Percentiles rank a stretch among this genome's conserved stretches.
Evolutionary conservation across 2,113 vertebrate species (phyloP).

Genomic region (Abramis brama): DNA sequence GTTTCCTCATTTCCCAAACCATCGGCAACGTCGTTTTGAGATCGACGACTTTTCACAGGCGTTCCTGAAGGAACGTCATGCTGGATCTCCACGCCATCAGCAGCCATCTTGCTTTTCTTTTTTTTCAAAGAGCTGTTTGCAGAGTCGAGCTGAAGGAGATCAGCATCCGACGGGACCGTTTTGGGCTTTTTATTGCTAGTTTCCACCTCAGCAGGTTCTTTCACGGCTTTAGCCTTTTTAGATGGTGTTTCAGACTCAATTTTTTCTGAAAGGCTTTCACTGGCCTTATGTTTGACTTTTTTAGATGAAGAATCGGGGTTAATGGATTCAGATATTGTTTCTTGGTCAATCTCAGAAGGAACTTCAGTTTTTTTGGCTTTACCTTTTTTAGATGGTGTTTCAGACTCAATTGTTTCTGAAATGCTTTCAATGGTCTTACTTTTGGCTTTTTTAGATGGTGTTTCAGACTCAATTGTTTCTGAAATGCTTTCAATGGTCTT

Average conservation of each 20-base stretch:
- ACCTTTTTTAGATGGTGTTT: not conserved
- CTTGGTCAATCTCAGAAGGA: no score
- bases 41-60: not conserved
- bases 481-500: not conserved
- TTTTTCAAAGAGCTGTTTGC: not conserved
- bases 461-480: slow-evolving; percentile 33
- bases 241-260: not conserved
- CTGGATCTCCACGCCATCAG: not conserved
- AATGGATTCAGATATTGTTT: no score
- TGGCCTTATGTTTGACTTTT: not conserved
- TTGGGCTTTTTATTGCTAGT: not conserved
- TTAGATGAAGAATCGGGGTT: not conserved
- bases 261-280: not conserved
- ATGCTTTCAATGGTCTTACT: accelerated
- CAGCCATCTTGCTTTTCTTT: not conserved
- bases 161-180: not conserved
- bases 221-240: not conserved
- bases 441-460: slow-evolving; percentile 29
- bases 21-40: not conserved
- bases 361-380: no score
- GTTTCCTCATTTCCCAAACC: not conserved
- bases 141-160: not conserved
- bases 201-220: not conserved
- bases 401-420: no score
- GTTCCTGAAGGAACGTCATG: not conserved